Evolutionary conservation across 2,797 vertebrate species (phyloP), one percentile per base, ranked within the genome.

Genomic region (Cossypha heuglini): DNA sequence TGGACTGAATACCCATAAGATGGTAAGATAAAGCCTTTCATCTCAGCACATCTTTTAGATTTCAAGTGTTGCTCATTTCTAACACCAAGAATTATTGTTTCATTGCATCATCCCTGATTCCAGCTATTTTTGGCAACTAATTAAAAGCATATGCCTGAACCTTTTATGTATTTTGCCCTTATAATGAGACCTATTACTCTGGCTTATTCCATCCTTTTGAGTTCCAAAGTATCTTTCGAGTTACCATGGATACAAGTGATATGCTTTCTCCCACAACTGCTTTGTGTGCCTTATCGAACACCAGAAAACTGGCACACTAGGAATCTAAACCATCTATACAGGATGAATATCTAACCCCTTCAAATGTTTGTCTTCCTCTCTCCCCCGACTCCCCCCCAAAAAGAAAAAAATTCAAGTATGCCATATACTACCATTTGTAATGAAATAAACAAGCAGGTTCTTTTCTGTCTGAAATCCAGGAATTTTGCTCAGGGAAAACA

Each of bases 241-340:
- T 98, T 98, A 88, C 98, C 97, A 98, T 98, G 97, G 98, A 97
- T 97, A 98, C 98, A 93, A 97, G 92, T 91, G 97, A 97, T 96
- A 97, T 93, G 97, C 96, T 80, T 96, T 97, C 95, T 97, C 96
- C 92, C 78, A 94, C 95, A 97, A 96, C 92, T 94, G 97, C 97
- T 97, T 97, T 98, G 89, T 96, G 95, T 95, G 95, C 96, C 94
- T 97, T 97, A 97, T 97, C 97, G 96, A 98, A 97, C 86, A 97
- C 75, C 86, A 96, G 91, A 97, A 97, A 97, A 97, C 94, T 96
- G 97, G 95, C 93, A 96, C 80, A 92, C 96, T 96, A 96, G 78
- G 95, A 97, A 97, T 94, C 86, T 38, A 79, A 98, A 79, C 74
- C 88, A 96, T 88, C 93, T 82, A 94, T 63, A 96, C 33, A 92